Evolutionary conservation across 2,113 vertebrate genomes (phyloP).

Genomic region (Paramisgurnus dabryanus): DNA sequence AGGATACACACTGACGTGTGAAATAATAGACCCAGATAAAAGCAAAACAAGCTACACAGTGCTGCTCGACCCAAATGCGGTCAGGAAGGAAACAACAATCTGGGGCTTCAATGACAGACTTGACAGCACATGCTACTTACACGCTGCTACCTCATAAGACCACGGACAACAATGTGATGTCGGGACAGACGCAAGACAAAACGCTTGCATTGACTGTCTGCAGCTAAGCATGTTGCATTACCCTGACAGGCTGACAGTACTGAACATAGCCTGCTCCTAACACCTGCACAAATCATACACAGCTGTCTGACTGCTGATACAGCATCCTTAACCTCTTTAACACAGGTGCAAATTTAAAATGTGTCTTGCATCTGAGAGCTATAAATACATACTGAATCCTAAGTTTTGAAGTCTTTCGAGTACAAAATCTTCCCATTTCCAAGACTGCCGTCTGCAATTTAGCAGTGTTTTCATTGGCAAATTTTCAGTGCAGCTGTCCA

Average conservation of each 20-base stretch:
- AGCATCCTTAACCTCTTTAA: constrained; percentile 5
- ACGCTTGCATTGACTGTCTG: neutral
- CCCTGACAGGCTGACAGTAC: constrained; percentile 37
- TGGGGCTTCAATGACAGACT: neutral
- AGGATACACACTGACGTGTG: neutral
- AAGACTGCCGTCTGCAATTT: neutral
- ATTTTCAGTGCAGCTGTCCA: neutral
- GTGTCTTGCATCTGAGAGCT: neutral
- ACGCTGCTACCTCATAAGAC: neutral
- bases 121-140: neutral
- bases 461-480: constrained; percentile 11
- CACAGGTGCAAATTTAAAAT: neutral
- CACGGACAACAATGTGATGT: constrained; percentile 2
- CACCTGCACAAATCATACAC: constrained; percentile 9
- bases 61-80: neutral
- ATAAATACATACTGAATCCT: neutral
- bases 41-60: neutral
- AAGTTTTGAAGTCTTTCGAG: neutral
- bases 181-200: neutral
- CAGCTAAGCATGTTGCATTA: constrained; percentile 11
- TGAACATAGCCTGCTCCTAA: neutral
- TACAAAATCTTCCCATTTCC: neutral
- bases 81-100: constrained; percentile 4
- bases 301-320: constrained; percentile 29
- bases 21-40: neutral